Percentiles rank a stretch among this genome's conserved stretches.
Evolutionary conservation across 2,797 vertebrate species (phyloP).

Genomic region (Sphenopsis melanotis): DNA sequence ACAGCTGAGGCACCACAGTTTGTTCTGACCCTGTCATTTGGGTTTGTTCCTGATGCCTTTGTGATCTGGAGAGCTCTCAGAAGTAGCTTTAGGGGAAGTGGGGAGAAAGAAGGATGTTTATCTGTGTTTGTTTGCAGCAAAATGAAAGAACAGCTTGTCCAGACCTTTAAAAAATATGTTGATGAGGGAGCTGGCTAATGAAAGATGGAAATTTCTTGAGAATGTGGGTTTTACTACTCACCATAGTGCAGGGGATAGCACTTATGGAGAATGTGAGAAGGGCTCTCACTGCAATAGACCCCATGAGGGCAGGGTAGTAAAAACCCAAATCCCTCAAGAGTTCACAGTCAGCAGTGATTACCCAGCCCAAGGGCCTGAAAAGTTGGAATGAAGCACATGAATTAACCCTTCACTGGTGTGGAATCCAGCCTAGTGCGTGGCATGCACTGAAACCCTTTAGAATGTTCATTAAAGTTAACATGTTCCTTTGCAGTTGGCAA

Average conservation of each 20-base stretch:
- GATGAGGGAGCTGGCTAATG: background rate
- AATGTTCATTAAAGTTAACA: background rate
- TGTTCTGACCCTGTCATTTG: background rate
- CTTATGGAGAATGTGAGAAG: background rate
- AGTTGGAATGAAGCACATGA: background rate
- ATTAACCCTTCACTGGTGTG: background rate
- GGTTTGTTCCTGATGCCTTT: background rate
- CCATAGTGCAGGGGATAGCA: background rate
- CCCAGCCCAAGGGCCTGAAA: background rate
- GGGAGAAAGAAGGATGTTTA: background rate
- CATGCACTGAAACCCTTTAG: background rate
- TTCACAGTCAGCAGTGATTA: background rate
- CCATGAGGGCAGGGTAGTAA: background rate
- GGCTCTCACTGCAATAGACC: background rate
- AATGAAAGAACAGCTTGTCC: background rate
- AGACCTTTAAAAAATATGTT: background rate
- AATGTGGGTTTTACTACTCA: background rate
- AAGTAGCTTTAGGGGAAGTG: background rate
- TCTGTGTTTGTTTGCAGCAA: background rate
- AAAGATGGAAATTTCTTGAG: background rate
- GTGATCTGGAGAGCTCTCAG: background rate
- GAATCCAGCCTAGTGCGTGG: background rate
- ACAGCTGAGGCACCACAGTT: background rate
- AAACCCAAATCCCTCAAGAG: background rate
- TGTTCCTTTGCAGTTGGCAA: background rate